Evolutionary conservation across 2,888 invertebrate genomes (phyloP).

Genomic region (Sphaerophoria rueppellii): DNA sequence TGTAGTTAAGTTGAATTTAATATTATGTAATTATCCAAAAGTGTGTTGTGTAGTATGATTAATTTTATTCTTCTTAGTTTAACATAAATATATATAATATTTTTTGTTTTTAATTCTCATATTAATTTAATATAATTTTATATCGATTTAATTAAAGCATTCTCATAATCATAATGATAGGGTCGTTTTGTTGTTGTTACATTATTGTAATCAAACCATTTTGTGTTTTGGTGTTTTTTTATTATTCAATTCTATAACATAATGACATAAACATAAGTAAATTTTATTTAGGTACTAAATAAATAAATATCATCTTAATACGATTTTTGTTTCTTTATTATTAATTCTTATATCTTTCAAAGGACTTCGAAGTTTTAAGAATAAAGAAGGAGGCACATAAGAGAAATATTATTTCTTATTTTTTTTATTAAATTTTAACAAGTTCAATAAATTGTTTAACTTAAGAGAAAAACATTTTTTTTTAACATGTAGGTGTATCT

Average conservation of each 20-base stretch:
- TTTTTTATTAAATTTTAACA: conserved; percentile 35
- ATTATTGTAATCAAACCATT: conserved; percentile 47
- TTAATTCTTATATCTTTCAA: conserved; percentile 46
- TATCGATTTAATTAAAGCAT: conserved; percentile 73
- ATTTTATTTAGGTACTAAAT: conserved; percentile 53
- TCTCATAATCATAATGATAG: conserved; percentile 68
- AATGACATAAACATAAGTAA: conserved; percentile 46
- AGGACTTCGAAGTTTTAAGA: conserved; percentile 55
- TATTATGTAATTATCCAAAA: conserved; percentile 59
- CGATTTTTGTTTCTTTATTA: conserved; percentile 38
- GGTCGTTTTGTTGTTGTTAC: conserved; percentile 41
- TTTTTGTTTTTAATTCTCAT: conserved; percentile 35
- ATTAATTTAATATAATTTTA: conserved; percentile 51
- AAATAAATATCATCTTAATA: conserved; percentile 63
- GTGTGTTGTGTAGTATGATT: conserved; percentile 59
- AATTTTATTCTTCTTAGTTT: conserved; percentile 20
- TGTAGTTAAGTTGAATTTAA: conserved; percentile 61
- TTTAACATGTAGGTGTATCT: neutral
- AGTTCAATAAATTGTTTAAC: conserved; percentile 15
- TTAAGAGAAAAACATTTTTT: conserved; percentile 9
- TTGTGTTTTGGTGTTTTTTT: conserved; percentile 49
- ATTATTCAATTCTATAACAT: conserved; percentile 36
- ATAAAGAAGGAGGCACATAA: conserved; percentile 69
- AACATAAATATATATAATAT: conserved; percentile 24
- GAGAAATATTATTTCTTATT: conserved; percentile 63